Evolutionary conservation across 2,888 invertebrate genomes (phyloP).

Genomic region (Eudemis profundana): DNA sequence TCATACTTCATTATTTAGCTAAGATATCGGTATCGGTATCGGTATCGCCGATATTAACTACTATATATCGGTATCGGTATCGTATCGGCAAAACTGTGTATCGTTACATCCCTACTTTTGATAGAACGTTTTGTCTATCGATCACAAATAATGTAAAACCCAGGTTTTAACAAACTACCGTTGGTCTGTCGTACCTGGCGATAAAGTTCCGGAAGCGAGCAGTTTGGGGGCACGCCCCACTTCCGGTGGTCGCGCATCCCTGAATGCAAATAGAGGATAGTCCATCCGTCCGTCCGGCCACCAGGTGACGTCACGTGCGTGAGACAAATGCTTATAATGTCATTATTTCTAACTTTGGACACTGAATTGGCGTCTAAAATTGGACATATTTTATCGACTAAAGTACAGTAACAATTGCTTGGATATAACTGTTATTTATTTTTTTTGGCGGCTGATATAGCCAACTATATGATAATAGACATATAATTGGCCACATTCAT

Average conservation of each 20-base stretch:
- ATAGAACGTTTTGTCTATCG: not conserved
- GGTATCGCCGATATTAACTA: no score
- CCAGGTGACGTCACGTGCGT: constrained; percentile 24
- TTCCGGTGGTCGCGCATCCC: constrained; percentile 79
- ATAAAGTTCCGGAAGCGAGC: constrained; percentile 70
- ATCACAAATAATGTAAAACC: constrained; percentile 1
- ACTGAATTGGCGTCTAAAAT: constrained; percentile 8
- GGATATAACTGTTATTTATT: constrained; percentile 23
- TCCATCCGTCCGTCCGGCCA: constrained; percentile 31
- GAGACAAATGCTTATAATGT: constrained; percentile 39
- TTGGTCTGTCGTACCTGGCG: constrained; percentile 51
- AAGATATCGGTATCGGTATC: no score
- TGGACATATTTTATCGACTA: not conserved
- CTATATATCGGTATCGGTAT: no score
- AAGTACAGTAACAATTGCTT: constrained; percentile 36
- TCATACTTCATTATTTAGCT: no score
- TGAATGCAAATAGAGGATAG: constrained; percentile 75
- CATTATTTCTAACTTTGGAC: constrained; percentile 38
- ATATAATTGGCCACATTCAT: constrained; percentile 1
- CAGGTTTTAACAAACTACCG: constrained; percentile 24
- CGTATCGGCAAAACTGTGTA: no score
- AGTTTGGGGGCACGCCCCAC: constrained; percentile 78
- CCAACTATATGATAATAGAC: constrained; percentile 1
- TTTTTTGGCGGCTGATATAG: constrained; percentile 14
- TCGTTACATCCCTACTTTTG: no score